Base-by-base conservation (phyloP, 2,113 vertebrate species). In the Ptyas mucosa region DNA sequence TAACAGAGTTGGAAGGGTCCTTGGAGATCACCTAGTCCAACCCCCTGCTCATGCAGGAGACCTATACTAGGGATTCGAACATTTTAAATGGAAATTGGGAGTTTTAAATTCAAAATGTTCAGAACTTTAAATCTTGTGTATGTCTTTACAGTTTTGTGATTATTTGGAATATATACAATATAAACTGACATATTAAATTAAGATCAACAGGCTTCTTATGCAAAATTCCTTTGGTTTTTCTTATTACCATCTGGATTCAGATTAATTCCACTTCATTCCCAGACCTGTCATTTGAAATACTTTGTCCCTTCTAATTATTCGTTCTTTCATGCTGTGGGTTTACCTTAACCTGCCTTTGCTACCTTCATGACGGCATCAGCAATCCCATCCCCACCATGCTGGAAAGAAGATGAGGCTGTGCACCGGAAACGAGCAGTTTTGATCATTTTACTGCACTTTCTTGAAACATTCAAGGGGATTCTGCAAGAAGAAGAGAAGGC, bases 391-490 rank as follows among this genome's bases (percentile, higher is more conserved):
- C 91, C 94, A 2, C 54, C 94, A 0, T 90, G 87, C 94, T 96
- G 97, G 97, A 97, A 97, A 93, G 97, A 94, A 91, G 96, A 94
- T 0, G 95, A 98, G 90, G 98, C 69, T 95, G 94, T 94, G 96
- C 96, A 46, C 96, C 98, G 97, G 97, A 99, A 99, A 96, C 98
- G 98, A 95, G 98, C 99, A 0, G 98, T 99, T 89, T 98, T 99
- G 85, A 98, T 97, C 14, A 97, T 98, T 93, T 98, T 98, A 52
- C 98, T 99, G 93, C 98, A 98, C 51, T 99, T 99, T 96, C 97
- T 99, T 97, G 99, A 99, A 93, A 99, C 98, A 3, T 99, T 99
- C 97, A 98, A 99, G 95, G 99, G 99, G 89, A 98, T 99, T 87
- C 97, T 99, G 94, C 99, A 99, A 97, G 99, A 99, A 97, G 99